Evolutionary conservation across 2,797 vertebrate genomes (phyloP), one percentile per base, ranked within the genome.

Genomic region (Ceyx erithaca): DNA sequence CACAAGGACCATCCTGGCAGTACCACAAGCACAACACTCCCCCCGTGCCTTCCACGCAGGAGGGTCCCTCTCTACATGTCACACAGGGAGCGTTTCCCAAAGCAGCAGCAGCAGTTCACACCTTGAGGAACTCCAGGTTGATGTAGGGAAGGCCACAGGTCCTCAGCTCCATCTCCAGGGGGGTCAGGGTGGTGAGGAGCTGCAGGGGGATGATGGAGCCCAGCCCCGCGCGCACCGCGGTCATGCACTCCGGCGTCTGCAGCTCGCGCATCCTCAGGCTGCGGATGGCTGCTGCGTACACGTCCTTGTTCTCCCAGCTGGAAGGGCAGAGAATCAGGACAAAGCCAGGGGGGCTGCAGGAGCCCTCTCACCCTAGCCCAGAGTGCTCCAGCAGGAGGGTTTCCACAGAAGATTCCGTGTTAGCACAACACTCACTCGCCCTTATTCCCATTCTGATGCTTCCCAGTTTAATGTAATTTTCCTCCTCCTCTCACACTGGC

Each of bases 111-210:
- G 30, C 33, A 41, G 15, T 7, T 26, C 69, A 0, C 84, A 99
- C 99, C 99, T 99, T 99, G 45, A 99, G 98, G 92, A 99, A 99
- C 97, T 99, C 99, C 93, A 99, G 97, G 98, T 99, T 99, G 96
- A 99, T 99, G 96, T 98, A 98, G 1, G 99, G 99, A 87, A 99
- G 97, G 63, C 99, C 99, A 5, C 99, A 99, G 9, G 99, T 99
- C 73, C 99, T 98, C 88, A 99, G 98, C 97, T 99, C 99, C 98
- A 99, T 98, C 98, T 99, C 99, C 10, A 98, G 96, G 0, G 99
- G 99, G 52, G 98, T 99, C 92, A 99, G 98, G 1, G 98, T 98
- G 73, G 99, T 99, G 51, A 99, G 98, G n/a, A 99, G 98, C 98
- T 99, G 99, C 95, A 99, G 97, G 33, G 99, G 99, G 49, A 99